phyloP scores from a whole-genome alignment of 2,113 vertebrate species.

The Azemiops feae region DNA sequence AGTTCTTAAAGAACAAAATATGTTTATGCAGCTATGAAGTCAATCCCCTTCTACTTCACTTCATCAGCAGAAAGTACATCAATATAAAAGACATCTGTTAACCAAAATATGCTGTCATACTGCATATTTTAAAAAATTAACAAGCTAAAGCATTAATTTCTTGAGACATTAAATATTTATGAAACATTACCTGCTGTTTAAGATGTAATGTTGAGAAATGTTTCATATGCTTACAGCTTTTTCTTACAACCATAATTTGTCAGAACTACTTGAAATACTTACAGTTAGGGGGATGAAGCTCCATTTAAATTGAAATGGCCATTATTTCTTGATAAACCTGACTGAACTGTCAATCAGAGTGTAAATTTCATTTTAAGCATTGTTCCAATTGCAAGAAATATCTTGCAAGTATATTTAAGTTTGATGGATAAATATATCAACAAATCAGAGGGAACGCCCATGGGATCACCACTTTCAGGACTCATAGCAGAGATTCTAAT shows the following conservation, averaged over 20 bases:
- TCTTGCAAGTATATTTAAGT: background rate
- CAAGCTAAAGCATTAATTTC: background rate
- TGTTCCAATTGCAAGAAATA: background rate
- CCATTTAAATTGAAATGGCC: background rate
- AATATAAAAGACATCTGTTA: background rate
- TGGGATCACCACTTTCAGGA: background rate
- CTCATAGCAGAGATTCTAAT: background rate
- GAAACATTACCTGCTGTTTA: background rate
- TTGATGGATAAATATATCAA: background rate
- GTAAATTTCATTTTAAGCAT: background rate
- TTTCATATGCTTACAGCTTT: background rate
- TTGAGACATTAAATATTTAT: background rate
- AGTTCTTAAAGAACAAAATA: background rate
- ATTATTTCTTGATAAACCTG: background rate
- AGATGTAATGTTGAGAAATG: background rate
- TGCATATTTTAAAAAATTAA: background rate
- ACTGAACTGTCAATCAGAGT: background rate
- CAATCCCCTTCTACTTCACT: background rate
- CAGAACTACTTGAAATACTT: background rate
- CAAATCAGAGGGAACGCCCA: background rate
- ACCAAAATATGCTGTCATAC: slow-evolving; percentile 7
- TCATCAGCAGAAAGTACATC: background rate
- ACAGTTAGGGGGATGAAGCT: background rate
- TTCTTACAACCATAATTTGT: background rate
- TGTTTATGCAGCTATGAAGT: background rate